These are phyloP conservation scores for Ctenoplectra terminalis DNA, from an alignment of 1,140 invertebrate species.

Conservation along the genomic window DNA sequence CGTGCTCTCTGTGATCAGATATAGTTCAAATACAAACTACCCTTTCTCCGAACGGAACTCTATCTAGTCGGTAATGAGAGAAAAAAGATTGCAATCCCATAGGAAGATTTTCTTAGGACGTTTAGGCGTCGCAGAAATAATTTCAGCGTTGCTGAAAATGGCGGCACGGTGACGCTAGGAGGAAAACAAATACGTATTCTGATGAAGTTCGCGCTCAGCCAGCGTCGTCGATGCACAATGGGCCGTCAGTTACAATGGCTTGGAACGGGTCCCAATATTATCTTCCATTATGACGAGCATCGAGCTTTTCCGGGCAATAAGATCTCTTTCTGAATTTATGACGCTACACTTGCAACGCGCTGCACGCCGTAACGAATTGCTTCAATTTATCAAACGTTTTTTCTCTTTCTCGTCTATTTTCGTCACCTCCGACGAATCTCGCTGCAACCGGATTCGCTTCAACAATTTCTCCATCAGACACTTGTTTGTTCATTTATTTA, in stretches of 20 bases:
- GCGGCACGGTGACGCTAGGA: not conserved
- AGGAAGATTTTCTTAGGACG: no score
- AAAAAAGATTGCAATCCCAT: no score
- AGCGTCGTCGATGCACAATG: constrained; percentile 44
- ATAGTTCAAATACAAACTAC: no score
- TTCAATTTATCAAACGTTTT: constrained; percentile 68
- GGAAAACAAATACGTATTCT: constrained; percentile 44
- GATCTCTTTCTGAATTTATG: constrained; percentile 70
- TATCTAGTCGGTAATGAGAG: no score
- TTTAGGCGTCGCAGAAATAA: constrained; percentile 43
- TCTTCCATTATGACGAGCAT: constrained; percentile 72
- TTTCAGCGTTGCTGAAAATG: no score
- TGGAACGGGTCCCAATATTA: constrained; percentile 72
- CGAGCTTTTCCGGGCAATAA: constrained; percentile 74
- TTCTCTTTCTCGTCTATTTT: not conserved
- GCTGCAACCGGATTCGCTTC: no score
- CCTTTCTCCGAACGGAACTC: no score
- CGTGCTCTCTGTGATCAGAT: no score
- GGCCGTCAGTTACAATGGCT: constrained; percentile 65
- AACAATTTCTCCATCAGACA: not conserved
- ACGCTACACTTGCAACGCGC: constrained; percentile 49
- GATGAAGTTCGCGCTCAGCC: constrained; percentile 46
- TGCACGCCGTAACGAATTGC: constrained; percentile 66
- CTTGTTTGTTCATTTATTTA: not conserved
- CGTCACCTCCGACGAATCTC: not conserved